phyloP scores from a whole-genome alignment of 1,140 invertebrate genomes.

The Metaphire vulgaris region DNA sequence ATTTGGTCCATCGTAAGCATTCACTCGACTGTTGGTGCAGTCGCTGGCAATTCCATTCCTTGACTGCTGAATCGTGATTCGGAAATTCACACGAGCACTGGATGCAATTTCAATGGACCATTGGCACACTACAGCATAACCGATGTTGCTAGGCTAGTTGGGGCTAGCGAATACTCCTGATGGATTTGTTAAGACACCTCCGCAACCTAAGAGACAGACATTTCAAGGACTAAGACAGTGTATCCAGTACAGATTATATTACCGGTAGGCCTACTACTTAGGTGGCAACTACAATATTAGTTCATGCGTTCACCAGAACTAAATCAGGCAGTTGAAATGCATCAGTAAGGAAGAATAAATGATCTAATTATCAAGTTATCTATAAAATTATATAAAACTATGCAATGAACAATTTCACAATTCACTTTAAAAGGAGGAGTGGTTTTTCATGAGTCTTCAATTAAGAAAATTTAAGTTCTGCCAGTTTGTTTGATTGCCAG shows the following conservation, averaged over 20 bases:
- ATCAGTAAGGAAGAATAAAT: no score
- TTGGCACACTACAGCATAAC: conserved; percentile 59
- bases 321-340: no score
- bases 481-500: no score
- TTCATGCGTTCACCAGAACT: no score
- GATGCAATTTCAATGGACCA: conserved; percentile 67
- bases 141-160: conserved; percentile 63
- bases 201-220: conserved; percentile 64
- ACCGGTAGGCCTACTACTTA: no score
- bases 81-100: conserved; percentile 56
- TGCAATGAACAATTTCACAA: conserved; percentile 59
- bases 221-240: conserved; percentile 56
- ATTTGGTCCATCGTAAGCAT: not conserved
- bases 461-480: no score
- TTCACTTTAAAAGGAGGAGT: conserved; percentile 9
- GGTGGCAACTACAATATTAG: no score
- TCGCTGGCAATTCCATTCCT: not conserved
- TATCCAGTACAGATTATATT: conserved; percentile 62
- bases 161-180: conserved; percentile 70
- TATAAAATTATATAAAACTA: conserved; percentile 57
- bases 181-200: conserved; percentile 66
- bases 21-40: not conserved
- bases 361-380: conserved; percentile 36
- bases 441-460: no score
- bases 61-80: conserved; percentile 46